A percentile compares a stretch with the other conserved stretches of the same genome.
phyloP scores from a whole-genome alignment of 2,888 invertebrate genomes.

The Altica lythri region DNA sequence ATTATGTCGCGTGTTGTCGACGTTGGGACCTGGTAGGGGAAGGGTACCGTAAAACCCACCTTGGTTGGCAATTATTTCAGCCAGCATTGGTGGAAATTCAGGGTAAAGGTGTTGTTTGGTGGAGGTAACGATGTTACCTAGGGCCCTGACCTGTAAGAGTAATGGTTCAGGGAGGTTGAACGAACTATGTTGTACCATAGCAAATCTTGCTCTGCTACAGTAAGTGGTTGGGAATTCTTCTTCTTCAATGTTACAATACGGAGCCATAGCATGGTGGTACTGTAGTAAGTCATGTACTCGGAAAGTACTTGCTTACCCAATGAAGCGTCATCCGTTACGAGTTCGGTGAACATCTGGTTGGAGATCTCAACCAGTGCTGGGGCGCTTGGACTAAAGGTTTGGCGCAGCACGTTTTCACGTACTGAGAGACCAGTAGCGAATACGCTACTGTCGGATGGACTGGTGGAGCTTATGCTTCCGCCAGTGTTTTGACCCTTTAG shows the following conservation, averaged over 20 bases:
- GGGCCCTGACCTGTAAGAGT: background rate
- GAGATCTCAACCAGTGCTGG: constrained; percentile 21
- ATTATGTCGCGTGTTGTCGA: constrained; percentile 4
- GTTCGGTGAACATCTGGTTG: constrained; percentile 18
- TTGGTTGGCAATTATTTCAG: background rate
- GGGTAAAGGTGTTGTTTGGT: constrained; percentile 19
- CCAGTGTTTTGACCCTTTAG: background rate
- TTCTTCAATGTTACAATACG: constrained; percentile 24
- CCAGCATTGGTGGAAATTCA: constrained; percentile 16
- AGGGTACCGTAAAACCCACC: constrained; percentile 2
- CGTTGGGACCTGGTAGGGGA: background rate
- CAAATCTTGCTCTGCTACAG: constrained; percentile 16
- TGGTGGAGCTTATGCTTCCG: background rate
- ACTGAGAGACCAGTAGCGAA: background rate
- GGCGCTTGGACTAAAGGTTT: constrained; percentile 17
- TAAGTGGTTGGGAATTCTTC: constrained; percentile 26
- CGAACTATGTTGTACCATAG: constrained; percentile 6
- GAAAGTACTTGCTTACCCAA: constrained; percentile 23
- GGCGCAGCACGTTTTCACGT: constrained; percentile 2
- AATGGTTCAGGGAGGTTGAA: constrained; percentile 5
- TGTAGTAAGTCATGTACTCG: constrained; percentile 27
- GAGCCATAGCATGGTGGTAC: constrained; percentile 27
- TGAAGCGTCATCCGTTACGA: constrained; percentile 21
- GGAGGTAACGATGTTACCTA: constrained; percentile 10
- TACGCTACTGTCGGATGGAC: background rate